phyloP scores from a whole-genome alignment of 2,888 invertebrate genomes.

The Thelaira solivaga region DNA sequence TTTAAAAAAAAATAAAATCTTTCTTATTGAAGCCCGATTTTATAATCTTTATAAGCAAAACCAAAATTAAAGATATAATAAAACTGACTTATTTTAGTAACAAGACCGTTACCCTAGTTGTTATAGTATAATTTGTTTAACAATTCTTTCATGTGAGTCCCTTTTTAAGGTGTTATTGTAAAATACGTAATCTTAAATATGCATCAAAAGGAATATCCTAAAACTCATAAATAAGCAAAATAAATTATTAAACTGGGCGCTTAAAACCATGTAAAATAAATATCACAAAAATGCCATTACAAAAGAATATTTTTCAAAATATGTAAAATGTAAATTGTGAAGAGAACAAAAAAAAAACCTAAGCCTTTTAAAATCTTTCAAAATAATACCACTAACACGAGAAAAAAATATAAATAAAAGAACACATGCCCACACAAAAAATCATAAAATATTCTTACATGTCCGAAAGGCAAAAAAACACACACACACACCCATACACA shows the following conservation, averaged over 20 bases:
- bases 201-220: conserved; percentile 31
- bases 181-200: conserved; percentile 38
- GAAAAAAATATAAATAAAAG: neutral
- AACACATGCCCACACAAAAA: conserved; percentile 17
- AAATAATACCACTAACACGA: neutral
- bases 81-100: too few species aligned
- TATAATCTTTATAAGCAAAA: too few species aligned
- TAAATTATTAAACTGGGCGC: conserved; percentile 51
- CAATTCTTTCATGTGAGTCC: neutral
- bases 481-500: too few species aligned
- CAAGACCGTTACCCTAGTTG: too few species aligned
- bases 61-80: too few species aligned
- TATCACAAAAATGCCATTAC: conserved; percentile 38
- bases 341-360: neutral
- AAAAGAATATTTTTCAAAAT: conserved; percentile 26
- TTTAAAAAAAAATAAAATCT: too few species aligned
- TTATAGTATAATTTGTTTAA: too few species aligned
- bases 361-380: conserved; percentile 2
- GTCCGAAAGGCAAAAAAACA: too few species aligned
- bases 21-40: too few species aligned
- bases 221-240: conserved; percentile 50
- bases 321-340: too few species aligned
- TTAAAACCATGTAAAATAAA: conserved; percentile 36
- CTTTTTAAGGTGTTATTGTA: neutral
- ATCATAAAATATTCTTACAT: conserved; percentile 41